Percentiles rank a stretch among this genome's conserved stretches.
Evolutionary conservation across 2,113 vertebrate species (phyloP).

Genomic region (Microcebus tavaratra): DNA sequence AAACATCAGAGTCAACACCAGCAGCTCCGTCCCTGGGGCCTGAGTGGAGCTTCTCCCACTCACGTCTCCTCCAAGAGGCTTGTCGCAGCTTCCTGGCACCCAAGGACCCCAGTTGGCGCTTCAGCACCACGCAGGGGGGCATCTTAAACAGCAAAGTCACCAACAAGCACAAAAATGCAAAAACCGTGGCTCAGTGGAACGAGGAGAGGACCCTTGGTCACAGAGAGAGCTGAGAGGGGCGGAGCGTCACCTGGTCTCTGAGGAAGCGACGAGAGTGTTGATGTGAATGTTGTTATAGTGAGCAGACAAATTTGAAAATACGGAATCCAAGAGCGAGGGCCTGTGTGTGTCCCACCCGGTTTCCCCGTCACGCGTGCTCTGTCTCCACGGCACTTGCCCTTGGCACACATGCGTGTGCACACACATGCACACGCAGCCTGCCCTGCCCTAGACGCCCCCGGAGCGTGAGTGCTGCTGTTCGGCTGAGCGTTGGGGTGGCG

Average conservation of each 20-base stretch:
- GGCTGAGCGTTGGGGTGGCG: too few species aligned
- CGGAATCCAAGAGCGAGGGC: neutral
- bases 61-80: neutral
- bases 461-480: too few species aligned
- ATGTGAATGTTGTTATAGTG: too few species aligned
- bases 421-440: neutral
- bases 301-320: neutral
- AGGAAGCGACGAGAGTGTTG: too few species aligned
- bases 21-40: neutral
- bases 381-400: too few species aligned
- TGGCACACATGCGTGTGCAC: too few species aligned
- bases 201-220: neutral
- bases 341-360: neutral
- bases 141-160: neutral
- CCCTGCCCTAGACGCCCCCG: neutral
- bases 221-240: neutral
- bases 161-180: neutral
- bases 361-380: neutral
- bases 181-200: neutral
- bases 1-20: neutral
- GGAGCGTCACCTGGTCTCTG: rapidly evolving
- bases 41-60: neutral
- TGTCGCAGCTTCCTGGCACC: neutral
- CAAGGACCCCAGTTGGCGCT: neutral
- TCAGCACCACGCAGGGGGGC: neutral